These are phyloP conservation scores for Esox lucius DNA, from an alignment of 2,797 vertebrate genomes.

Conservation along the genomic window DNA sequence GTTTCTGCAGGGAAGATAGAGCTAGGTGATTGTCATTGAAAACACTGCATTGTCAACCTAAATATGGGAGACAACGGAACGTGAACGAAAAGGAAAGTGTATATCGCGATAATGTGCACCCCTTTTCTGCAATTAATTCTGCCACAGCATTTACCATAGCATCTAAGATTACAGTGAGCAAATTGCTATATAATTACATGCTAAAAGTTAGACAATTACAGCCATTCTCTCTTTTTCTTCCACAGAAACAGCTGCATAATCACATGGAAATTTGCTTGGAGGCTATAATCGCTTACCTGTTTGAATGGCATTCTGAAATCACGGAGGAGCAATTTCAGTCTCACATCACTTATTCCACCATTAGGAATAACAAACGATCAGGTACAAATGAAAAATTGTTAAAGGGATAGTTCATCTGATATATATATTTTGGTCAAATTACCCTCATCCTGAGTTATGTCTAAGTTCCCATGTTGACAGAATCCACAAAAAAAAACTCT, in stretches of 20 bases:
- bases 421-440: no score
- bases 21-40: constrained; percentile 17
- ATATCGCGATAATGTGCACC: constrained; percentile 43
- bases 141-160: constrained; percentile 44
- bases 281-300: constrained; percentile 69
- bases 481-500: no score
- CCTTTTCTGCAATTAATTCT: constrained; percentile 60
- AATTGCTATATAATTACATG: constrained; percentile 71
- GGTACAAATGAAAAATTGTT: constrained; percentile 43
- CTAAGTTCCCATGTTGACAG: no score
- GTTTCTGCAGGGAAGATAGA: constrained; percentile 26
- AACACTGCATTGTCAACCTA: constrained; percentile 32
- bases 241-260: constrained; percentile 73
- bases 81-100: constrained; percentile 39
- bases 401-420: no score
- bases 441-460: no score
- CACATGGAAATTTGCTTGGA: constrained; percentile 70
- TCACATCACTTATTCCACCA: constrained; percentile 57
- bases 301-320: constrained; percentile 65
- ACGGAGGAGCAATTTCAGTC: constrained; percentile 59
- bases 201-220: constrained; percentile 76
- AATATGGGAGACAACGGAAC: constrained; percentile 22
- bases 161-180: constrained; percentile 68
- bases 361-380: constrained; percentile 59
- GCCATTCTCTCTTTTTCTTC: constrained; percentile 53